Percentiles rank a stretch among this genome's conserved stretches.
Evolutionary conservation across 2,888 invertebrate genomes (phyloP).

Genomic region (Cantharis lateralis): DNA sequence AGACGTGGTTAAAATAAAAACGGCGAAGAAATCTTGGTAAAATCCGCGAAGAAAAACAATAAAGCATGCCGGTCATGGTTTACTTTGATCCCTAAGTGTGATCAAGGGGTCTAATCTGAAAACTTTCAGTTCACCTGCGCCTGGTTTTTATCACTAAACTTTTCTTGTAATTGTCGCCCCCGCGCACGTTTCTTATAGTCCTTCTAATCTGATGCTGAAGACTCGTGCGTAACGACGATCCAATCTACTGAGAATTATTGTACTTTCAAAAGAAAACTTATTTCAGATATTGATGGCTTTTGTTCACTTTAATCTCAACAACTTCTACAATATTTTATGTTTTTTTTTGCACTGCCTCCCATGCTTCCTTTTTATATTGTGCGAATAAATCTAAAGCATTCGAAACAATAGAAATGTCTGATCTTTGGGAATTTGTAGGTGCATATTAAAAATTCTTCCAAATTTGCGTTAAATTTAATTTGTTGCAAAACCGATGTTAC

Average conservation of each 20-base stretch:
- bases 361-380: neutral
- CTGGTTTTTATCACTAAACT: constrained; percentile 36
- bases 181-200: constrained; percentile 22
- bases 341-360: neutral
- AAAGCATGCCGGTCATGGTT: constrained; percentile 34
- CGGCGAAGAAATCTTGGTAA: neutral
- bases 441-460: neutral
- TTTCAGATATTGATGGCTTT: constrained; percentile 22
- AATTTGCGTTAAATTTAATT: constrained; percentile 4
- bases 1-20: constrained; percentile 16
- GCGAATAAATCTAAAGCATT: neutral
- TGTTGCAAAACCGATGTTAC: neutral
- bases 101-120: constrained; percentile 34
- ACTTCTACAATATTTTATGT: constrained; percentile 3
- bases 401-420: neutral
- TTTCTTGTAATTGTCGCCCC: constrained; percentile 35
- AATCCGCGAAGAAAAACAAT: constrained; percentile 31
- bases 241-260: constrained; percentile 21
- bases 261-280: constrained; percentile 24
- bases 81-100: constrained; percentile 34
- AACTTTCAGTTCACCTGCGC: constrained; percentile 35
- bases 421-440: neutral
- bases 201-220: constrained; percentile 19
- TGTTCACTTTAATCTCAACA: constrained; percentile 17
- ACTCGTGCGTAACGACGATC: constrained; percentile 25